Evolutionary conservation across 2,797 vertebrate genomes (phyloP).

Genomic region (Gymnocypris eckloni): DNA sequence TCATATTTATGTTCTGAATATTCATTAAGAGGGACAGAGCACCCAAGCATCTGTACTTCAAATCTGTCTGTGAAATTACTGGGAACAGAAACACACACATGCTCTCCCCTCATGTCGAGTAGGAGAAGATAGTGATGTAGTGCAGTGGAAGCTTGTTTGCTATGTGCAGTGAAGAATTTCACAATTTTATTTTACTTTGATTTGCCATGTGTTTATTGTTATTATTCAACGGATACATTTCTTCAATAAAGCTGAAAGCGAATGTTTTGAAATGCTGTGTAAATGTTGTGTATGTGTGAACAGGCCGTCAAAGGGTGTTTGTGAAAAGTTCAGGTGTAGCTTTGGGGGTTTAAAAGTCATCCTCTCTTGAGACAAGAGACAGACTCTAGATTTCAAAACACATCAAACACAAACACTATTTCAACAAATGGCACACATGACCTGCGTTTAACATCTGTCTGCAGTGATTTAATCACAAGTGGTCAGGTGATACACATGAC

Average conservation of each 20-base stretch:
- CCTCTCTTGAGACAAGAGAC: not conserved
- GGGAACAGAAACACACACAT: constrained; percentile 27
- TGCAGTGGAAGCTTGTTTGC: not conserved
- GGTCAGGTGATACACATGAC: not conserved
- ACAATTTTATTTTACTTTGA: not conserved
- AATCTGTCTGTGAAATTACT: constrained; percentile 52
- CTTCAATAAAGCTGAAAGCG: not conserved
- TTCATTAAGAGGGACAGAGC: constrained; percentile 36
- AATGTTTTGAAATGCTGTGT: not conserved
- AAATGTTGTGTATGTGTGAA: not conserved
- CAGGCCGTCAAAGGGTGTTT: constrained; percentile 15
- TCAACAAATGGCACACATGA: not conserved
- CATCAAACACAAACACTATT: not conserved
- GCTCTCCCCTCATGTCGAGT: not conserved
- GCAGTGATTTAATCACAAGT: not conserved
- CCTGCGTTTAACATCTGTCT: constrained; percentile 21
- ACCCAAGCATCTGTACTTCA: constrained; percentile 47
- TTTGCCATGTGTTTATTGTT: not conserved
- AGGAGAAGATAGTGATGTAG: not conserved
- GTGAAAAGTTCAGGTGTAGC: constrained; percentile 25
- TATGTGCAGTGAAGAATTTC: not conserved
- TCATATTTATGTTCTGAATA: constrained; percentile 47
- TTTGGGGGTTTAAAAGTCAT: constrained; percentile 20
- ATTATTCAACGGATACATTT: not conserved
- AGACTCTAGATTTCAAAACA: constrained; percentile 26